Conservation (phyloP, 2,113 vertebrate species). For the Rhinolophus ferrumequinum region DNA sequence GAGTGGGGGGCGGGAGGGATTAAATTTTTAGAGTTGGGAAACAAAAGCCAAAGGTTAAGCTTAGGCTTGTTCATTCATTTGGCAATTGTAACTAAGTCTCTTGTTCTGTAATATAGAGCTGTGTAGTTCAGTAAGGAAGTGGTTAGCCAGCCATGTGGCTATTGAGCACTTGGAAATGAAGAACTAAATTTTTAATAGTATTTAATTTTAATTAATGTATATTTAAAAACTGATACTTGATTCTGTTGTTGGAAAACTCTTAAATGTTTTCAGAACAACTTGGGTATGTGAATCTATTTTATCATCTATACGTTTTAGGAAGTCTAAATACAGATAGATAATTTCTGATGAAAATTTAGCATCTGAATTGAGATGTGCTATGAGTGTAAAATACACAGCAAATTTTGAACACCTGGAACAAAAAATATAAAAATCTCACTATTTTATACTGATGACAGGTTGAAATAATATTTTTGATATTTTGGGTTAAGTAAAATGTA, state of each 20-base stretch:
- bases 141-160: not conserved
- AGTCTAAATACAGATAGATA: not conserved
- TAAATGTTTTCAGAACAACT: not conserved
- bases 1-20: not conserved
- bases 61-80: not conserved
- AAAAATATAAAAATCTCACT: not conserved
- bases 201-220: slow-evolving; percentile 11
- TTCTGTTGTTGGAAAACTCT: not conserved
- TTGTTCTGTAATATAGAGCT: not conserved
- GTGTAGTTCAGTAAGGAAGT: not conserved
- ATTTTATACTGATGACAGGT: not conserved
- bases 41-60: not conserved
- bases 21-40: not conserved
- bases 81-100: not conserved
- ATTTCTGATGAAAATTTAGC: slow-evolving; percentile 21
- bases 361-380: not conserved
- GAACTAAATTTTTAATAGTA: not conserved
- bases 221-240: not conserved
- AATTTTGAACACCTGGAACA: not conserved
- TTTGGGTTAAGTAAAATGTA: not conserved
- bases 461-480: slow-evolving; percentile 16
- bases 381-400: not conserved
- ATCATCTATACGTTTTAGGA: slow-evolving; percentile 5
- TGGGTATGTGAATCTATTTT: not conserved
- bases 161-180: not conserved